Evolutionary conservation across 2,113 vertebrate genomes (phyloP).

Genomic region (Megaleporinus macrocephalus): DNA sequence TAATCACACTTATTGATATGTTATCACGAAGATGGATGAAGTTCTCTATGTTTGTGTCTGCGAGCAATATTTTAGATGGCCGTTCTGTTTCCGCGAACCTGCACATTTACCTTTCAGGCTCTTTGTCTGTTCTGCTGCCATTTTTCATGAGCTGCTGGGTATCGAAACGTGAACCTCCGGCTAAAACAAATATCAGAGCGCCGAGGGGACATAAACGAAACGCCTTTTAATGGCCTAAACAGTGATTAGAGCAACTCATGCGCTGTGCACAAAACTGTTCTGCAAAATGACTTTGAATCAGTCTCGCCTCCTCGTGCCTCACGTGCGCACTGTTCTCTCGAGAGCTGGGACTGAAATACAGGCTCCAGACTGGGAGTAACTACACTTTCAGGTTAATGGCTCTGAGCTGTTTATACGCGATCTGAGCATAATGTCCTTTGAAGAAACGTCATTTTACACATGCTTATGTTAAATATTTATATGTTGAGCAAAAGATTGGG

Average conservation of each 20-base stretch:
- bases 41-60: slow-evolving; percentile 33
- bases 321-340: no score
- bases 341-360: no score
- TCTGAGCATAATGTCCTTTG: no score
- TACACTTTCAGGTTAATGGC: no score
- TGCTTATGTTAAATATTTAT: no score
- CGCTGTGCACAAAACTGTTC: no score
- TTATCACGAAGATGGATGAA: slow-evolving; percentile 54
- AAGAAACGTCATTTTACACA: no score
- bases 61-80: slow-evolving; percentile 43
- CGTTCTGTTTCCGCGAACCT: slow-evolving; percentile 37
- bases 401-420: no score
- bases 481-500: no score
- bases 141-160: slow-evolving; percentile 30
- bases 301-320: no score
- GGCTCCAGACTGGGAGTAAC: no score
- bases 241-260: background rate
- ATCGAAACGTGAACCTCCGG: slow-evolving; percentile 12
- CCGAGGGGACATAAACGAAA: background rate
- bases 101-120: slow-evolving; percentile 34
- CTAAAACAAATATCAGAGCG: background rate
- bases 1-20: slow-evolving; percentile 55
- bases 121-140: slow-evolving; percentile 25
- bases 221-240: background rate
- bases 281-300: no score